A percentile compares a stretch with the other conserved stretches of the same genome.
Evolutionary conservation across 1,140 invertebrate species (phyloP).

Genomic region (Temnothorax nylanderi): DNA sequence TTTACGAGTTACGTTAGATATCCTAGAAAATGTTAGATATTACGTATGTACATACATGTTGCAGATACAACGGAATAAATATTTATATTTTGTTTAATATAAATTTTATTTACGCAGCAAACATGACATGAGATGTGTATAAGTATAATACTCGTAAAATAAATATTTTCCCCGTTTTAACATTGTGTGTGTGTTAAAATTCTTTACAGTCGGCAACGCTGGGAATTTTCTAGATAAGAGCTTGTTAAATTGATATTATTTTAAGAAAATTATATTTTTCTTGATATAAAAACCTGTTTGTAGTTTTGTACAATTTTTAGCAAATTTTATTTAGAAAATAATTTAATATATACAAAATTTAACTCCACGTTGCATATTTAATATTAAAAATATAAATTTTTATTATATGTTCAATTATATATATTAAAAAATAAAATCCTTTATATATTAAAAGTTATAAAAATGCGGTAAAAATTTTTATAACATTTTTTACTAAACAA

Average conservation of each 20-base stretch:
- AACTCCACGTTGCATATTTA: background rate
- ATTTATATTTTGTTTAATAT: background rate
- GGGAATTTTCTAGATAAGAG: background rate
- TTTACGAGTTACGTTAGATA: background rate
- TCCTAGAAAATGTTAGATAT: background rate
- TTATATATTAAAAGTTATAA: background rate
- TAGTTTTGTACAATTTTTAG: background rate
- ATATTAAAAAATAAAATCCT: too few species aligned
- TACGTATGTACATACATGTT: background rate
- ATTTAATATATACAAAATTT: constrained; percentile 16
- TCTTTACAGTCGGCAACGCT: background rate
- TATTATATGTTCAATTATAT: background rate
- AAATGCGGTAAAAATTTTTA: background rate
- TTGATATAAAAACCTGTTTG: background rate
- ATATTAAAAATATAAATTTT: constrained; percentile 17
- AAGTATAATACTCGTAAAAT: constrained; percentile 1
- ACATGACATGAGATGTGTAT: background rate
- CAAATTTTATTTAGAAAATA: background rate
- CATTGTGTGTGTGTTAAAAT: constrained; percentile 18
- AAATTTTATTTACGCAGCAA: background rate
- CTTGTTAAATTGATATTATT: background rate
- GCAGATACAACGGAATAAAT: background rate
- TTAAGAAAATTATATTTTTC: background rate
- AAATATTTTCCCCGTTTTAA: background rate
- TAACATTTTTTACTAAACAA: background rate